Conservation (phyloP, 2,797 vertebrate species). For the Urocyon cinereoargenteus region DNA sequence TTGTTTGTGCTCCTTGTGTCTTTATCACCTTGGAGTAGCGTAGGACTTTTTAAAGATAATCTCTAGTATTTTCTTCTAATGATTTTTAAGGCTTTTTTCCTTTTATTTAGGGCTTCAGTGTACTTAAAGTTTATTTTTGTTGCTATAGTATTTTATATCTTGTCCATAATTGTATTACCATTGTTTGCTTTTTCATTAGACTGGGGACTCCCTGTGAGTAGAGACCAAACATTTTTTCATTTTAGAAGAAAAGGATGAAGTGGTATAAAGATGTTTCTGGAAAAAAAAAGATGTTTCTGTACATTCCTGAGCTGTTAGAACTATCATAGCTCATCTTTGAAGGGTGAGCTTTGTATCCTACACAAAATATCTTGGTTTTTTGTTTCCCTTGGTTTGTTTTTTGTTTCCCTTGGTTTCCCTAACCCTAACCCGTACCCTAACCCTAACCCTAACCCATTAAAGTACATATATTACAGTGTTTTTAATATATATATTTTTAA, state of each 20-base stretch:
- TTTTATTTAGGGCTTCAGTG: neutral
- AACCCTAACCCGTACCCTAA: too few species aligned
- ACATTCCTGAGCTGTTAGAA: neutral
- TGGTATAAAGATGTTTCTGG: neutral
- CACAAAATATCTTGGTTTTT: neutral
- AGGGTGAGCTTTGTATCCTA: neutral
- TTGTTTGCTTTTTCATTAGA: slow-evolving; percentile 28
- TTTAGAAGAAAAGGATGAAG: slow-evolving; percentile 7
- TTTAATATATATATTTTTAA: neutral
- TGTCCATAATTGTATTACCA: neutral
- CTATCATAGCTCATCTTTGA: neutral
- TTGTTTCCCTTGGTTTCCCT: too few species aligned
- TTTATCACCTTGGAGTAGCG: too few species aligned
- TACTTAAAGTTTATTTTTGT: neutral
- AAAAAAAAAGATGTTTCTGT: neutral
- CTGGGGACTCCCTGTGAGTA: neutral
- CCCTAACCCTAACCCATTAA: too few species aligned
- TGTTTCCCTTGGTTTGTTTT: too few species aligned
- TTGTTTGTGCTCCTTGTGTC: neutral
- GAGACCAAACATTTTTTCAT: slow-evolving; percentile 10
- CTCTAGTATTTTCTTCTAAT: neutral
- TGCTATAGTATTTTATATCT: neutral
- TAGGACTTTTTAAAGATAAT: neutral
- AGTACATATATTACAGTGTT: neutral
- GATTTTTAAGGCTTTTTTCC: neutral